A percentile compares a stretch with the other conserved stretches of the same genome.
Evolutionary conservation across 2,113 vertebrate species (phyloP).

Genomic region (Albula glossodonta): DNA sequence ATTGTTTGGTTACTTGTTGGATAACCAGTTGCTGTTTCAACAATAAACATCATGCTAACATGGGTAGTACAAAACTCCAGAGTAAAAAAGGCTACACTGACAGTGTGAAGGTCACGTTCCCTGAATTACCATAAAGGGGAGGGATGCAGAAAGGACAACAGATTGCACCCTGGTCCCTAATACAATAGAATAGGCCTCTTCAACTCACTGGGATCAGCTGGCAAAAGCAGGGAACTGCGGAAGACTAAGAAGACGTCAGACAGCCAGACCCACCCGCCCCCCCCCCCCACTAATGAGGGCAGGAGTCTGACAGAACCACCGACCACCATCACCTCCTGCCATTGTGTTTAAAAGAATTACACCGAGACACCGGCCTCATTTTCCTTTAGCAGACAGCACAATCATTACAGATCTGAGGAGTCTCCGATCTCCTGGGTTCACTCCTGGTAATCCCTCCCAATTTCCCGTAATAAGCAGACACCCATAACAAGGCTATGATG

Average conservation of each 20-base stretch:
- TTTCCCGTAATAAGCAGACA: not conserved
- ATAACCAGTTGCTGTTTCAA: not conserved
- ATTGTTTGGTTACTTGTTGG: not conserved
- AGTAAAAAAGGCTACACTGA: not conserved
- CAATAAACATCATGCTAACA: not conserved
- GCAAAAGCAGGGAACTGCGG: not conserved
- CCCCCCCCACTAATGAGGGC: not conserved
- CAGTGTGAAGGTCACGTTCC: not conserved
- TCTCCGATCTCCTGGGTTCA: not conserved
- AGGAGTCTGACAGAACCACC: not conserved
- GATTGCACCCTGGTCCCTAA: not conserved
- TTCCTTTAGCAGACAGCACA: not conserved
- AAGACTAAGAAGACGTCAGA: not conserved
- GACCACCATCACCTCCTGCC: not conserved
- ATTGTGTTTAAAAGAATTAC: not conserved
- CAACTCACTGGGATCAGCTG: not conserved
- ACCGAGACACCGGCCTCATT: not conserved
- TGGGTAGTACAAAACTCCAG: not conserved
- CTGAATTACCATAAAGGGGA: not conserved
- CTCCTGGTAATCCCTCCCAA: not conserved
- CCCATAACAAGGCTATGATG: not conserved
- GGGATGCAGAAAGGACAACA: not conserved
- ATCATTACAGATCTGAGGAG: not conserved
- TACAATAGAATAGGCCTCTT: not conserved
- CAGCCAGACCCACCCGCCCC: not conserved